phyloP scores from a whole-genome alignment of 2,113 vertebrate genomes.

The Heterotilapia buettikoferi region DNA sequence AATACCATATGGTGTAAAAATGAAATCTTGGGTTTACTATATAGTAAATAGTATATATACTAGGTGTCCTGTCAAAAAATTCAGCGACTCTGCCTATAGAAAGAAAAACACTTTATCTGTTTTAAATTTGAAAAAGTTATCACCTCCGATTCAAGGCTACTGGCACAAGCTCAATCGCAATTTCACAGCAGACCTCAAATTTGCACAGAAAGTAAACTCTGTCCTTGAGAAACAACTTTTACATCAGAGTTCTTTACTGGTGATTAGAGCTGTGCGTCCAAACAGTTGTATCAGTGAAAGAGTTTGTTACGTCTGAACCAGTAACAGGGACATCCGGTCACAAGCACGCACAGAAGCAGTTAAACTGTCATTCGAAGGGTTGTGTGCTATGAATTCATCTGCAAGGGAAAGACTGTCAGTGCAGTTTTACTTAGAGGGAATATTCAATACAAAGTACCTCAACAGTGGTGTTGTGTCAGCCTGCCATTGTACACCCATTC shows the following conservation, averaged over 20 bases:
- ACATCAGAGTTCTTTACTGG: background rate
- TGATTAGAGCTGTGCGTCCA: background rate
- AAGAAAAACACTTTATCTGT: background rate
- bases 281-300: fast-evolving
- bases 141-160: fast-evolving
- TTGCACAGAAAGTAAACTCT: background rate
- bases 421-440: background rate
- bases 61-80: background rate
- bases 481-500: background rate
- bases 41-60: background rate
- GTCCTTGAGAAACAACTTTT: background rate
- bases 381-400: background rate
- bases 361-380: background rate
- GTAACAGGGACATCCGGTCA: background rate
- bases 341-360: background rate
- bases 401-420: background rate
- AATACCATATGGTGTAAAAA: background rate
- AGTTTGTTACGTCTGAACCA: background rate
- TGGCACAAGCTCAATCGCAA: background rate
- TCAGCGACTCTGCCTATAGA: background rate
- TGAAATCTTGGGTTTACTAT: background rate
- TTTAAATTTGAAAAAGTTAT: background rate
- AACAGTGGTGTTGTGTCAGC: background rate
- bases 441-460: background rate
- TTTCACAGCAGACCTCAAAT: background rate